A percentile compares a stretch with the other conserved stretches of the same genome.
Evolutionary conservation across 2,797 vertebrate genomes (phyloP).

Genomic region (Galago senegalensis): DNA sequence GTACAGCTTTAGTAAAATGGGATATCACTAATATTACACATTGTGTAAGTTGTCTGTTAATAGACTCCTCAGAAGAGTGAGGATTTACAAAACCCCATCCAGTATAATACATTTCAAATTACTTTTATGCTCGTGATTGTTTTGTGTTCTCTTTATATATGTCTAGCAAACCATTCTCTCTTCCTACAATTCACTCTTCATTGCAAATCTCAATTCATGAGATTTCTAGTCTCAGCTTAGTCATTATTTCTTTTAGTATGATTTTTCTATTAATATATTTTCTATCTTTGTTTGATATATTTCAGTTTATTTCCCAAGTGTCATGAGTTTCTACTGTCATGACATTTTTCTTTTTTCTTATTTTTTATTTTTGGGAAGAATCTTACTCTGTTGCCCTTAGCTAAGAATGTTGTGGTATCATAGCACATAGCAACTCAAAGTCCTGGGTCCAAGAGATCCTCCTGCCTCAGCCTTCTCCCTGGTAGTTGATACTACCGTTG

Average conservation of each 20-base stretch:
- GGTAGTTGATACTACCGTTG: too few relatives aligned
- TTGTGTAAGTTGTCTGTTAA: background rate
- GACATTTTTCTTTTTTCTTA: too few relatives aligned
- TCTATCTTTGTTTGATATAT: background rate
- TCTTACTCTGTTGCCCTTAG: too few relatives aligned
- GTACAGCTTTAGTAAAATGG: background rate
- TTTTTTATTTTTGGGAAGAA: too few relatives aligned
- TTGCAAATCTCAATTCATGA: background rate
- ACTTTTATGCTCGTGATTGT: background rate
- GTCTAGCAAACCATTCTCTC: background rate
- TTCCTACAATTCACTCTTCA: background rate
- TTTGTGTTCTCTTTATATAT: background rate
- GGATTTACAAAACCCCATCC: background rate
- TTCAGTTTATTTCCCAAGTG: background rate
- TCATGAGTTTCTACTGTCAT: background rate
- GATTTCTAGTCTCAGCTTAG: background rate
- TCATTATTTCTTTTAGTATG: background rate
- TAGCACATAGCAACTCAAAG: too few relatives aligned
- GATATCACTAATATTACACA: background rate
- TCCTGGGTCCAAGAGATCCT: too few relatives aligned
- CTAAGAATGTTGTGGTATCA: too few relatives aligned
- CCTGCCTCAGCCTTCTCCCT: too few relatives aligned
- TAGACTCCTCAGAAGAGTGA: background rate
- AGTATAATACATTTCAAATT: background rate
- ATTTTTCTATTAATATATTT: background rate